Evolutionary conservation across 2,797 vertebrate genomes (phyloP), one percentile per base, ranked within the genome.

Genomic region (Mareca penelope): DNA sequence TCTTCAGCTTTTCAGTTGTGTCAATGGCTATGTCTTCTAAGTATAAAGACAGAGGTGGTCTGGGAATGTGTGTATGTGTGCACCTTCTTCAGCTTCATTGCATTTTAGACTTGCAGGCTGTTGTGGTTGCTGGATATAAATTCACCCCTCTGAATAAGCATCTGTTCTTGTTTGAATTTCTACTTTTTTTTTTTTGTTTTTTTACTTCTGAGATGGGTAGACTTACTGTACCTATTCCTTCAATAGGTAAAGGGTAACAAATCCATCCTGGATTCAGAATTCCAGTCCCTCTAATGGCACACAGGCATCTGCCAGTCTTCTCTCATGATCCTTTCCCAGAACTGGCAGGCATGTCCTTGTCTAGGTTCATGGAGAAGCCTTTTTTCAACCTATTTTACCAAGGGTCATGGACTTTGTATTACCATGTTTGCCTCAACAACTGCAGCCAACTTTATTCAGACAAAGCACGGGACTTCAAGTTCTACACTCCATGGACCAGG

Each of bases 11-110:
- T 59, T 71, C 21, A 22, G 33, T 72, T 10, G 2, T 50, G 56
- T 19, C 2, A 3, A 0, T 67, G 64, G 37, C 65, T 24, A 8
- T 76, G 59, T 90, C 46, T 21, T 70, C 15, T 31, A 50, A 39
- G 40, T 5, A 0, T 12, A 19, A 59, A 44, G 42, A 23, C 64
- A 33, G 11, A 67, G 4, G 11, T 80, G 55, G 15, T 63, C 70
- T 26, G 37, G 6, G 12, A 24, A 7, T 5, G 1, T 3, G 11
- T 46, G 35, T 64, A 29, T 5, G 1, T 4, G 3, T 16, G 8
- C 42, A n/a, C 42, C 39, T 73, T 88, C 21, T 23, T 83, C n/a
- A 46, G 64, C 26, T 3, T 42, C 23, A 4, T 1, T 77, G 39
- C 19, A 55, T 12, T 86, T 80, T 22, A 70, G 69, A 29, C 77